Conservation (phyloP, 2,113 vertebrate genomes). For the Garra rufa region DNA sequence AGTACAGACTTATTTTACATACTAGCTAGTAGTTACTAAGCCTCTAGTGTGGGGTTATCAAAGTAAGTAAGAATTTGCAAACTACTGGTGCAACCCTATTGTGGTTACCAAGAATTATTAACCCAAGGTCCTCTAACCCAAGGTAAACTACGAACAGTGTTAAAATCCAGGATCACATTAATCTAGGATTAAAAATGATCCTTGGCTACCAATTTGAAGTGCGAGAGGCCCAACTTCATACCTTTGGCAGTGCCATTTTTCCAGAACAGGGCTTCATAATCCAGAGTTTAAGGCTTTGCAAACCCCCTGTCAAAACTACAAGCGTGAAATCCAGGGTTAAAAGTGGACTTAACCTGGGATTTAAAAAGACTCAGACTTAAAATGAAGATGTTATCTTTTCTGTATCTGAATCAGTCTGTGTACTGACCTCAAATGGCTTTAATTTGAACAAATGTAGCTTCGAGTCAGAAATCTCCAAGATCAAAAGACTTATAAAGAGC, state of each 20-base stretch:
- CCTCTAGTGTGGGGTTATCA: background rate
- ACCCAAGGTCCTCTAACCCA: background rate
- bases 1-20: background rate
- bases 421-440: background rate
- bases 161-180: background rate
- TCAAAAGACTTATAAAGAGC: slow-evolving; percentile 6
- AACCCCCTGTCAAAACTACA: background rate
- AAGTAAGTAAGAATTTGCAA: background rate
- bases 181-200: background rate
- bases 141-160: background rate
- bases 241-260: background rate
- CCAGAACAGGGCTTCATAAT: background rate
- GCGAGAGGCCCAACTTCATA: background rate
- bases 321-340: background rate
- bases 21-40: background rate
- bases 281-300: background rate
- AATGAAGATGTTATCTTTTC: background rate
- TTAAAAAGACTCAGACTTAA: background rate
- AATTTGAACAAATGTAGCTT: slow-evolving; percentile 9
- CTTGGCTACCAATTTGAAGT: background rate
- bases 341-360: background rate
- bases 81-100: background rate
- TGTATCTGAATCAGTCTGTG: background rate
- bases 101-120: background rate
- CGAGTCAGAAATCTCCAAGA: background rate